Evolutionary conservation across 2,888 invertebrate species (phyloP).

Genomic region (Coleophora deauratella): DNA sequence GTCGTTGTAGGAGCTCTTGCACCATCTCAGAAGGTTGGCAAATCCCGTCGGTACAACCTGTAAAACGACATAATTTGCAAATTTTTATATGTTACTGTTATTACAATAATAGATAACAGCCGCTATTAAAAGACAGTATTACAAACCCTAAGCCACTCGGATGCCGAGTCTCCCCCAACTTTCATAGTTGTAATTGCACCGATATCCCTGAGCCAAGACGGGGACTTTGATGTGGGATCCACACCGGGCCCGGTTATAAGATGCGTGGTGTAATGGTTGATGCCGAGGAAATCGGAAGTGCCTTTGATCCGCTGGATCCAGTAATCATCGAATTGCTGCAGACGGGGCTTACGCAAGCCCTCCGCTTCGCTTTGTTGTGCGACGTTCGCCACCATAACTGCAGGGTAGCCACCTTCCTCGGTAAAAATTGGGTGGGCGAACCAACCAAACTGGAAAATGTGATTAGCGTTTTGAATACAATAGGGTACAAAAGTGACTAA

Average conservation of each 20-base stretch:
- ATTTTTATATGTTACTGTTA: neutral
- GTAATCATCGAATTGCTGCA: slow-evolving; percentile 60
- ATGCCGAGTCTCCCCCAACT: slow-evolving; percentile 62
- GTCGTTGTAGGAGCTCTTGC: slow-evolving; percentile 72
- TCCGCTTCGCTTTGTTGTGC: slow-evolving; percentile 53
- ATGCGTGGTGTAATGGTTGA: slow-evolving; percentile 68
- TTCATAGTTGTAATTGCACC: slow-evolving; percentile 60
- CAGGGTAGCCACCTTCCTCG: slow-evolving; percentile 62
- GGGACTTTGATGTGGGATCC: slow-evolving; percentile 55
- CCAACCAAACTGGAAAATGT: slow-evolving; percentile 64
- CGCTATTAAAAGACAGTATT: neutral
- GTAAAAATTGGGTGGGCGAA: slow-evolving; percentile 71
- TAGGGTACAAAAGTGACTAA: neutral
- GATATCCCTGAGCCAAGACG: slow-evolving; percentile 67
- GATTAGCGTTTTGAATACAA: neutral
- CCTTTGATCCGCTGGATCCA: slow-evolving; percentile 64
- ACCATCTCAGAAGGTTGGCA: slow-evolving; percentile 72
- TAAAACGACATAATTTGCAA: slow-evolving; percentile 2
- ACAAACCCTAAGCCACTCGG: slow-evolving; percentile 63
- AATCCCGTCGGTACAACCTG: slow-evolving; percentile 76
- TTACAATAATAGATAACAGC: too few relatives aligned
- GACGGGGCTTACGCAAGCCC: slow-evolving; percentile 50
- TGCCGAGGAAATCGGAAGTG: slow-evolving; percentile 65
- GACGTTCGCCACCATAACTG: slow-evolving; percentile 60
- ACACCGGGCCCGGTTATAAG: slow-evolving; percentile 55